These are phyloP conservation scores for Yasuhikotakia modesta DNA, from an alignment of 2,797 vertebrate genomes.

Conservation along the genomic window DNA sequence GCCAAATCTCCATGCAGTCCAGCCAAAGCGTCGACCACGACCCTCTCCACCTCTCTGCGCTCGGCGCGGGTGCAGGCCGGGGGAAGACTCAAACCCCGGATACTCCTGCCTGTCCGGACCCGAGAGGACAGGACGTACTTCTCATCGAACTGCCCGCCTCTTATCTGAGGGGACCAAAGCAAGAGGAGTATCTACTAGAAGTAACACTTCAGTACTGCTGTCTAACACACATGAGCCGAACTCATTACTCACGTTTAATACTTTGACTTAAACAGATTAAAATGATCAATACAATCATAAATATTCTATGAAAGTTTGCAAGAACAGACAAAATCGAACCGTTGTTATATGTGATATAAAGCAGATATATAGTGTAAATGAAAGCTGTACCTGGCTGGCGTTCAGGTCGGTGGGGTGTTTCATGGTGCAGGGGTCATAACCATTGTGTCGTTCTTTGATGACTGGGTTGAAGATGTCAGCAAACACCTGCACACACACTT, in stretches of 20 bases:
- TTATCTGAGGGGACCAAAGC: conserved; percentile 74
- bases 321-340: too few relatives aligned
- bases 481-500: conserved; percentile 81
- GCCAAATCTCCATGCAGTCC: conserved; percentile 86
- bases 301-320: too few relatives aligned
- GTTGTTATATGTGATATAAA: too few relatives aligned
- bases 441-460: conserved; percentile 95
- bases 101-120: conserved; percentile 94
- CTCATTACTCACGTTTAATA: too few relatives aligned
- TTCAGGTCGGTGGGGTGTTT: conserved; percentile 93
- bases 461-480: conserved; percentile 88
- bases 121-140: conserved; percentile 93
- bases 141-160: conserved; percentile 88
- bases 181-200: not conserved
- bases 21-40: conserved; percentile 83
- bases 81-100: conserved; percentile 91
- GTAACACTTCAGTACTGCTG: not conserved
- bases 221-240: too few relatives aligned
- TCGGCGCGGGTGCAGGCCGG: conserved; percentile 92
- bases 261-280: too few relatives aligned
- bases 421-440: conserved; percentile 90
- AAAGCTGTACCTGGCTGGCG: conserved; percentile 80
- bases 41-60: conserved; percentile 91
- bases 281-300: too few relatives aligned
- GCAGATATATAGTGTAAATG: not conserved